Base-by-base conservation (phyloP, 2,797 vertebrate genomes). In the Ptychadena robeensis region DNA sequence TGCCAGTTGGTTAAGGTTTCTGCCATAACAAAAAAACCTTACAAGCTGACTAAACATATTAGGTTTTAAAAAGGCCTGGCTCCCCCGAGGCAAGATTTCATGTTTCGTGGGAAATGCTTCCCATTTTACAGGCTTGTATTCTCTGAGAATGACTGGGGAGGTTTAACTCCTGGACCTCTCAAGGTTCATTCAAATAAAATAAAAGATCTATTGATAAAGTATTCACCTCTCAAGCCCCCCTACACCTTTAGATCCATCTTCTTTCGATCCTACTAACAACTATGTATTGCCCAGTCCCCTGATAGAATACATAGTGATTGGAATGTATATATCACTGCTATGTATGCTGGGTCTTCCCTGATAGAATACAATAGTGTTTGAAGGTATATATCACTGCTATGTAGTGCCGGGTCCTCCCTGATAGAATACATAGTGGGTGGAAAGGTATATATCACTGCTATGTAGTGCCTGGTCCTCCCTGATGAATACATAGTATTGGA, bases 1-100 rank as follows among this genome's bases (percentile, higher is more conserved):
- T 86, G 86, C 85, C 88, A 88, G 76, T 71, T 85, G 59, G 7
- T 87, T 88, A 78, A 84, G 66, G 85, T 82, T 89, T 76, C 83
- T 89, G 76, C 80, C 76, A 87, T 85, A 76, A 86, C n/a, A 85
- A 86, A 65, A 32, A 73, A 73, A 73, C 44, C 67, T 44, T 28
- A 74, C 67, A 74, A 75, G 86, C 87, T 28, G 25, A 89, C 85
- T 83, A 88, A 79, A 88, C 7, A 9, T 89, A 88, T 86, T 40
- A 65, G 53, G 31, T 35, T 86, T 87, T 80, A 83, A 9, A 15
- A 59, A 38, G 4, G 30, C 57, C 34, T 59, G 38, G 31, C 65
- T 22, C 67, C 67, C 53, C 59, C 27, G 0, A 25, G n/a, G 61
- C 28, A 38, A 28, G 9, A 30, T 53, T 76, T 75, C 28, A 18